Evolutionary conservation across 2,113 vertebrate genomes (phyloP).

Genomic region (Ophthalmolycus amberensis): DNA sequence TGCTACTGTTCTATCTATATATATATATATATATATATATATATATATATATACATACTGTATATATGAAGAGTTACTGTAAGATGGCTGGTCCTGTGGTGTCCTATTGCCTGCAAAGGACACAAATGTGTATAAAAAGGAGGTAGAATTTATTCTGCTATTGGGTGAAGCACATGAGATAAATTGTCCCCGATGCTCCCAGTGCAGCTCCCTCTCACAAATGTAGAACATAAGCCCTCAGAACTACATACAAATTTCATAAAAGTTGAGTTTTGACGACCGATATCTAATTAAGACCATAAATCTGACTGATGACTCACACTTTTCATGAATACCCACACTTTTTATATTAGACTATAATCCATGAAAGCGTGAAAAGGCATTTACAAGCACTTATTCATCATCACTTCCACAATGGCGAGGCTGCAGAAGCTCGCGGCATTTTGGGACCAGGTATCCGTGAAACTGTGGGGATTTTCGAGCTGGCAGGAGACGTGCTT

Average conservation of each 20-base stretch:
- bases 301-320: constrained; percentile 4
- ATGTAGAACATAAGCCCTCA: constrained; percentile 20
- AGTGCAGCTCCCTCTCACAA: constrained; percentile 25
- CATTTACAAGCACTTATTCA: neutral
- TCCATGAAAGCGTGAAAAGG: constrained; percentile 11
- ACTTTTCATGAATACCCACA: constrained; percentile 22
- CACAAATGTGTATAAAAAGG: constrained; percentile 63
- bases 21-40: no score
- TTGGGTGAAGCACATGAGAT: constrained; percentile 21
- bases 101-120: constrained; percentile 81
- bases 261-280: constrained; percentile 31
- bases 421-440: constrained; percentile 67
- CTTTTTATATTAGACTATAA: constrained; percentile 14
- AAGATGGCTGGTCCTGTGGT: constrained; percentile 29
- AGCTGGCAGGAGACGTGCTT: constrained; percentile 34
- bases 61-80: constrained; percentile 3
- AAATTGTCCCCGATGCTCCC: constrained; percentile 5
- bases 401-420: constrained; percentile 81
- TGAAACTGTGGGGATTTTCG: constrained; percentile 69
- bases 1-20: neutral
- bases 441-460: constrained; percentile 78
- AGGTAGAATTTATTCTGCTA: constrained; percentile 75
- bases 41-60: no score
- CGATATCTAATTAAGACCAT: constrained; percentile 25
- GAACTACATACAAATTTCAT: constrained; percentile 14